Base-by-base conservation (phyloP, 2,888 invertebrate species). In the Catonia carolina region DNA sequence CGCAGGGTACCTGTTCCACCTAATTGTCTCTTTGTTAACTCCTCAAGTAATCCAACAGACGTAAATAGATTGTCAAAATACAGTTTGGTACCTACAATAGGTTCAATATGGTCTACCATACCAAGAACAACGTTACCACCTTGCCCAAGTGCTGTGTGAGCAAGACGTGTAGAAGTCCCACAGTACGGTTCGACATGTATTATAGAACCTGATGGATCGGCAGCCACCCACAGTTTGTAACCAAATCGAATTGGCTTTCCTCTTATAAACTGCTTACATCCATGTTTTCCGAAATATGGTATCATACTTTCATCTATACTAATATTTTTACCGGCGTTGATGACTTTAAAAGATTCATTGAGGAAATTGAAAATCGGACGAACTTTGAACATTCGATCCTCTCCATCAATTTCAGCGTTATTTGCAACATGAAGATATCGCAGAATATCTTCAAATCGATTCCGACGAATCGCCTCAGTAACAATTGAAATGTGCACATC, bases 191-290 rank as follows among this genome's bases (percentile, higher is more conserved):
- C 37, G 37, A 52, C 17, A 7, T 17, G n/a, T 10, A 39, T 27
- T 7, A 52, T n/a, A 14, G n/a, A 41, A n/a, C n/a, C n/a, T n/a
- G n/a, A n/a, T n/a, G n/a, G n/a, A n/a, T n/a, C n/a, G n/a, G 41
- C 41, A 17, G n/a, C 20, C 20, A 22, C 18, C 68, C 69, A 69
- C 50, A 67, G 60, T 62, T 70, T 69, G 52, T 63, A 69, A 6
- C 66, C 65, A 63, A 69, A 69, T 42, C 66, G 54, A 36, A 69
- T 69, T 4, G 67, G 68, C 45, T 70, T 71, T 10, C 67, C 67
- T 17, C 64, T 53, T 8, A 69, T 62, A 60, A 65, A 69, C 56
- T 68, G 67, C 37, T 69, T 69, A 47, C 63, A 67, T 48, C 63
- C 61, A 60, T 69, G 67, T 58, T 64, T 59, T 41, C 68, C 69